These are phyloP conservation scores for Turritopsis dohrnii DNA, from an alignment of 30 jellyfish, hydroid and myxozoan species.

Conservation along the genomic window DNA sequence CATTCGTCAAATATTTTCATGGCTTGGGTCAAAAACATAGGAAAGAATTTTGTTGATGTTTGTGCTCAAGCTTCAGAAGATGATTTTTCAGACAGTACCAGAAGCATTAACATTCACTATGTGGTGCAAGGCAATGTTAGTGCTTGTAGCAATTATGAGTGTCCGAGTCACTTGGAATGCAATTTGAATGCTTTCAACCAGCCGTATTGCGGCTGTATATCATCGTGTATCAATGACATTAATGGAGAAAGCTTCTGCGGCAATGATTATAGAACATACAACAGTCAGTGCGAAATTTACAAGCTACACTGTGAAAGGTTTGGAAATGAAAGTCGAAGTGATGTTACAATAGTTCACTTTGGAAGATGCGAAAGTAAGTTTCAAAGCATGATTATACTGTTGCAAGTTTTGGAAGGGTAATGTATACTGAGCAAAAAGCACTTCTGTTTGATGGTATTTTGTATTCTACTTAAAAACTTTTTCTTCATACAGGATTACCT, in stretches of 20 bases:
- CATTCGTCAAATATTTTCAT: not conserved
- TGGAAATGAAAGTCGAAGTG: not conserved
- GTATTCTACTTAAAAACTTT: not conserved
- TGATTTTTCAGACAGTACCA: not conserved
- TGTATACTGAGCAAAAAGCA: too few species aligned
- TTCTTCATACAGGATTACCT: not conserved
- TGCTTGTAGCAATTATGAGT: constrained; percentile 2
- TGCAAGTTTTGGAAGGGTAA: too few species aligned
- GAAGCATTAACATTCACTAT: constrained; percentile 4
- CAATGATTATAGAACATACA: constrained; percentile 5
- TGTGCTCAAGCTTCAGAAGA: constrained; percentile 10
- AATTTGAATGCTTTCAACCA: not conserved
- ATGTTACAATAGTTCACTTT: constrained; percentile 1
- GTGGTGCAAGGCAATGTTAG: constrained; percentile 18
- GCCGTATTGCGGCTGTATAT: constrained; percentile 30
- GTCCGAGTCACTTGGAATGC: constrained; percentile 34
- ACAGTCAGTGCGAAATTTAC: constrained; percentile 1
- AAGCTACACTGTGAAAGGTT: not conserved
- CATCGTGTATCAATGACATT: not conserved
- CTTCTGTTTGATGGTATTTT: too few species aligned
- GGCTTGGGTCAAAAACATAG: constrained; percentile 18
- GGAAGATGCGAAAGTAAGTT: constrained; percentile 28
- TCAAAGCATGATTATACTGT: too few species aligned
- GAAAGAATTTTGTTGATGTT: not conserved
- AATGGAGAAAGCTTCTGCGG: constrained; percentile 1